Conservation (phyloP, 2,113 vertebrate species). For the Austrofundulus limnaeus region DNA sequence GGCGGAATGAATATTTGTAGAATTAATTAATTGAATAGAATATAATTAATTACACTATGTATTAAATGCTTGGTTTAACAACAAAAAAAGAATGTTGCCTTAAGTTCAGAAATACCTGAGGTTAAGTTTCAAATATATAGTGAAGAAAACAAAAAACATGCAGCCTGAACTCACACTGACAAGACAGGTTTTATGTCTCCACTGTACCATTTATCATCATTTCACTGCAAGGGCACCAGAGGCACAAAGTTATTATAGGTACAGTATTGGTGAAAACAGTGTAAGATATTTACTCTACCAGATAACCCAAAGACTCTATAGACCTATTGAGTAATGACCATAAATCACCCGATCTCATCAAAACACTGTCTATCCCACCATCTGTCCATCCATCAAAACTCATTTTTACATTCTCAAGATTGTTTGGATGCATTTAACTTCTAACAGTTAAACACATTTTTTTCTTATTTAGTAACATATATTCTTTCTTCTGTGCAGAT, state of each 20-base stretch:
- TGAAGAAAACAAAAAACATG: constrained; percentile 4
- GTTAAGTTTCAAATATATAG: neutral
- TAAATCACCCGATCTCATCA: constrained; percentile 46
- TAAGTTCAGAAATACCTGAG: no score
- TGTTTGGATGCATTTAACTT: constrained; percentile 20
- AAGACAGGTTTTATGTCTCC: constrained; percentile 25
- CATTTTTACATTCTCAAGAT: constrained; percentile 19
- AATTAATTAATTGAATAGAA: no score
- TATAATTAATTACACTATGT: no score
- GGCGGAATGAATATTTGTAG: no score
- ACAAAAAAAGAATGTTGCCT: no score
- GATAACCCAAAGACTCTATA: constrained; percentile 40
- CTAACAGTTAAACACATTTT: constrained; percentile 16
- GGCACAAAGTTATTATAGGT: constrained; percentile 61
- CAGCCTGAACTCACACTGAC: constrained; percentile 15
- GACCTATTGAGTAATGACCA: constrained; percentile 61
- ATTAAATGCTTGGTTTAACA: no score
- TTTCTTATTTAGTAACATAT: no score
- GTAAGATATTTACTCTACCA: constrained; percentile 51
- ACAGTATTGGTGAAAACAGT: constrained; percentile 41
- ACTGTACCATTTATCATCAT: constrained; percentile 64
- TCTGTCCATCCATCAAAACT: constrained; percentile 33
- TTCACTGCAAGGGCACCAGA: constrained; percentile 64
- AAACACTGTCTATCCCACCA: constrained; percentile 36
- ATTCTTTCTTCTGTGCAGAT: neutral